Conservation (phyloP, 2,113 vertebrate genomes). For the Lophochroa leadbeateri region DNA sequence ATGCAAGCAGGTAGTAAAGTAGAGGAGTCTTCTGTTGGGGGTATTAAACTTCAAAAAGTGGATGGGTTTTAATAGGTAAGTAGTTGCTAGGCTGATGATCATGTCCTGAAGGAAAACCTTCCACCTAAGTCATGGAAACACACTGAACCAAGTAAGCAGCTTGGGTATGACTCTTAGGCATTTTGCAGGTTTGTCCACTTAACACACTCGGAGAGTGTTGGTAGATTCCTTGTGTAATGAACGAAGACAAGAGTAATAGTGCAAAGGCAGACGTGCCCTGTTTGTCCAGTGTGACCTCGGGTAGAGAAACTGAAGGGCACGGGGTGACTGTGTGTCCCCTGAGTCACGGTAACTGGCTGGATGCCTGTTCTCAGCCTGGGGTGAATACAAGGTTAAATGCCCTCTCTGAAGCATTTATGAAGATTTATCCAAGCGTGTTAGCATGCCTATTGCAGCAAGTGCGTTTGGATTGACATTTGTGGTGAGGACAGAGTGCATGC, state of each 20-base stretch:
- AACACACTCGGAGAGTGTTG: too few species aligned
- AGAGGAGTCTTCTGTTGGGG: neutral
- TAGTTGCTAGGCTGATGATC: neutral
- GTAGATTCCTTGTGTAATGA: neutral
- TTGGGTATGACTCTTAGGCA: neutral
- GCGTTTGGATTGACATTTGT: neutral
- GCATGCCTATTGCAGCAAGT: neutral
- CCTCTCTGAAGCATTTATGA: neutral
- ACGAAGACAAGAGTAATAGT: neutral
- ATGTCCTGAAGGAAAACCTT: neutral
- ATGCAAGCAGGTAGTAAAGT: neutral
- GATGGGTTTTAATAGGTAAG: neutral
- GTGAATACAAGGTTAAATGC: neutral
- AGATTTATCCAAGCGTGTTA: neutral
- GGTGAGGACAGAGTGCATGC: neutral
- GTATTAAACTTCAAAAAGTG: neutral
- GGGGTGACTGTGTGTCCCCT: neutral
- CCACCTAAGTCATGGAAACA: neutral
- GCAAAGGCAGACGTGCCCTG: neutral
- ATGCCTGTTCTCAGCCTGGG: neutral
- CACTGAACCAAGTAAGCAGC: neutral
- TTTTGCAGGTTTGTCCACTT: neutral
- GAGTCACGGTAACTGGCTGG: neutral
- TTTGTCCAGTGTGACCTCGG: neutral
- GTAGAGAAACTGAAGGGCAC: neutral